Base-by-base conservation (phyloP, 2,113 vertebrate genomes). In the Eptesicus fuscus region DNA sequence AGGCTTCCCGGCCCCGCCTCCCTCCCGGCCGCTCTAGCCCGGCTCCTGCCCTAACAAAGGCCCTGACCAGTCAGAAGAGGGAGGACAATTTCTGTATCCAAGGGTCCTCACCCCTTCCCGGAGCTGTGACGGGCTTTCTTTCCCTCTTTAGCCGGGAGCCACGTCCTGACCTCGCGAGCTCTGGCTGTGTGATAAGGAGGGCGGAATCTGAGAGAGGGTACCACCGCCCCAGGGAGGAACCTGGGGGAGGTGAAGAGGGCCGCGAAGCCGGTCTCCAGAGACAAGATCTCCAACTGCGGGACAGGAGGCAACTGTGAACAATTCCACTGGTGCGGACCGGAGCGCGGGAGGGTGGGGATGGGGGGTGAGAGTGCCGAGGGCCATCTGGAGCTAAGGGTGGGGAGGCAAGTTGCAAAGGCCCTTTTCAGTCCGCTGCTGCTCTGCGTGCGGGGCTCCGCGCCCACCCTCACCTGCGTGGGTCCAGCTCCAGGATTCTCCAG, bases 311-410 rank as follows among this genome's bases (percentile, higher is more conserved):
- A 4, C 0, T 12, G 76, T 18, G 37, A n/a, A 44, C 35, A n/a
- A 44, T 77, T 86, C 14, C 40, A 42, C 22, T 42, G 30, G 35
- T 35, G 76, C 32, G 35, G 79, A 56, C 0, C 23, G 65, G 73
- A 59, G 69, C 9, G 13, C 9, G 1, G 22, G n/a, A 4, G 56
- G 22, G 32, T 3, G 22, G 12, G 2, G 9, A 1, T 4, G 59
- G 10, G 25, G 51, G 22, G 67, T 37, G 63, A 28, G 18, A 7
- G 3, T 7, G 82, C 67, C 14, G 18, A 77, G 32, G 37, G 32
- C 49, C 32, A 5, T 7, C 25, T 18, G 4, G 51, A 11, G 49
- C 71, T 83, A 49, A 40, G 37, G 37, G 25, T 65, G 23, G n/a
- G 42, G 42, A 61, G 61, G 65, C 49, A 74, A 42, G 42, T 22